Evolutionary conservation across 2,888 invertebrate species (phyloP).

Genomic region (Sisyra terminalis): DNA sequence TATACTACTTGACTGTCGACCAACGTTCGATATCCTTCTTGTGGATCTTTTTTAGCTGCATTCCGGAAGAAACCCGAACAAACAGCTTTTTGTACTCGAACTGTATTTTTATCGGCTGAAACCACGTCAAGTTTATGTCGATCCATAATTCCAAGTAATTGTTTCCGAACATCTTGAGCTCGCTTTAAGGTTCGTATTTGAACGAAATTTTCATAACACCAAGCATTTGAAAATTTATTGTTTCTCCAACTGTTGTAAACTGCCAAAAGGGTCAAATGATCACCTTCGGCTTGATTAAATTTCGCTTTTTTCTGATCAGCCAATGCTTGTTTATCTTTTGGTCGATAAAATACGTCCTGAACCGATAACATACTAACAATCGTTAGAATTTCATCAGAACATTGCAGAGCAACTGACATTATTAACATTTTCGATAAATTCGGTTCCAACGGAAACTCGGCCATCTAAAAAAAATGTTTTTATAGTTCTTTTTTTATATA

Average conservation of each 20-base stretch:
- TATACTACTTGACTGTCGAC: slow-evolving; percentile 98
- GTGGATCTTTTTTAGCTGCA: slow-evolving; percentile 98
- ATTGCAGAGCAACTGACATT: slow-evolving; percentile 95
- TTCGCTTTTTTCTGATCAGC: slow-evolving; percentile 99
- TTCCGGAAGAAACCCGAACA: slow-evolving; percentile 98
- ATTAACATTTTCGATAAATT: slow-evolving; percentile 97
- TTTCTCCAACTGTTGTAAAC: slow-evolving; percentile 99
- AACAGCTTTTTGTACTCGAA: slow-evolving; percentile 92
- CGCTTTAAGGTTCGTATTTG: slow-evolving; percentile 92
- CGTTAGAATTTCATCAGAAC: slow-evolving; percentile 95
- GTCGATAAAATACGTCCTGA: slow-evolving; percentile 94
- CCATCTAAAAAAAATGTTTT: slow-evolving; percentile 55
- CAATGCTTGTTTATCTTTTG: slow-evolving; percentile 88
- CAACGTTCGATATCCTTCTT: slow-evolving; percentile 92
- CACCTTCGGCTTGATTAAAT: slow-evolving; percentile 97
- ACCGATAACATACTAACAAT: slow-evolving; percentile 98
- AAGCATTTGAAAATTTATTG: slow-evolving; percentile 96
- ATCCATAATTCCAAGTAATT: slow-evolving; percentile 94
- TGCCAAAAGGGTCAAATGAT: slow-evolving; percentile 91
- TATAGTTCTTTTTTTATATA: background rate
- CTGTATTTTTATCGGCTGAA: slow-evolving; percentile 89
- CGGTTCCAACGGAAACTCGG: slow-evolving; percentile 97
- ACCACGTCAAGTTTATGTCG: slow-evolving; percentile 92
- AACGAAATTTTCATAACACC: slow-evolving; percentile 99
- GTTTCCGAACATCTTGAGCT: slow-evolving; percentile 96